A percentile compares a stretch with the other conserved stretches of the same genome.
Evolutionary conservation across 2,797 vertebrate genomes (phyloP).

Genomic region (Sebastolobus alascanus): DNA sequence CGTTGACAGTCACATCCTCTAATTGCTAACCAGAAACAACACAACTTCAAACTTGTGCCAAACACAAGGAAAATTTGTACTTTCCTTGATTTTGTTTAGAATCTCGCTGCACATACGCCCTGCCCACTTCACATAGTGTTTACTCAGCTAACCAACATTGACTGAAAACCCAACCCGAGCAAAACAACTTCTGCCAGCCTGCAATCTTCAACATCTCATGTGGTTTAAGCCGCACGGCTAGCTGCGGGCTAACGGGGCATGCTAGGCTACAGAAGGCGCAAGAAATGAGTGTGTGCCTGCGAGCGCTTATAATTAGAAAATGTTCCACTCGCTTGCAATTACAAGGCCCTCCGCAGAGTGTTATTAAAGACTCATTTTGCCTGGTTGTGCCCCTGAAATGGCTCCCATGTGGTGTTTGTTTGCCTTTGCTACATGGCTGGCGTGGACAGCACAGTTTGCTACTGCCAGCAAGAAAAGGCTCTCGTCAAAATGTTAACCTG

Average conservation of each 20-base stretch:
- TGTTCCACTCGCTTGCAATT: constrained; percentile 60
- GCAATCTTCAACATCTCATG: constrained; percentile 62
- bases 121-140: constrained; percentile 67
- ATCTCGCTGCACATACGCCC: constrained; percentile 33
- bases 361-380: constrained; percentile 70
- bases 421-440: constrained; percentile 37
- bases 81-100: constrained; percentile 69
- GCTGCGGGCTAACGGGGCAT: constrained; percentile 31
- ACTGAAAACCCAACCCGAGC: constrained; percentile 44
- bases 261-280: constrained; percentile 41
- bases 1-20: constrained; percentile 58
- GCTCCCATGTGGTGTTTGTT: constrained; percentile 69
- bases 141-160: constrained; percentile 62
- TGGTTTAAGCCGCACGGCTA: constrained; percentile 53
- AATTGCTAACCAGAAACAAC: constrained; percentile 66
- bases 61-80: constrained; percentile 55
- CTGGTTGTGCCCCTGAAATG: constrained; percentile 54
- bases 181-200: constrained; percentile 46
- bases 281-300: constrained; percentile 32
- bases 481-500: constrained; percentile 23
- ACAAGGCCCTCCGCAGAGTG: constrained; percentile 58
- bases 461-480: constrained; percentile 11
- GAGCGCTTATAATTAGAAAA: constrained; percentile 69
- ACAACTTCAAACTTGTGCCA: constrained; percentile 46
- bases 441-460: constrained; percentile 17